phyloP scores from a whole-genome alignment of 2,797 vertebrate genomes.

The Coranthus polyacanthus region DNA sequence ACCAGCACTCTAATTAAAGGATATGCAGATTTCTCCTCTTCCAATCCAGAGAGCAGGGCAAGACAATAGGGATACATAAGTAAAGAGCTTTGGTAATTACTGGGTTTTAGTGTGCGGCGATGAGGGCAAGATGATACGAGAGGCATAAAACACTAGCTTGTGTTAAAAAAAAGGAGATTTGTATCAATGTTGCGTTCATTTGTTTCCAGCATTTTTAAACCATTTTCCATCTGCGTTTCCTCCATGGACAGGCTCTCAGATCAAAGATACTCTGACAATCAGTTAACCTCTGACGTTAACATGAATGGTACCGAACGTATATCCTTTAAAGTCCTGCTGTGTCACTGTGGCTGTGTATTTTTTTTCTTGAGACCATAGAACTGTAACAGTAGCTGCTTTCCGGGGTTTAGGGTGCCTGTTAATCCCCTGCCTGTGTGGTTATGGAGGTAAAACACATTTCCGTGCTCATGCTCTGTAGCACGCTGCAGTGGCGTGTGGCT shows the following conservation, averaged over 20 bases:
- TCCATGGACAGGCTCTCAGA: neutral
- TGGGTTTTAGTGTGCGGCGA: constrained; percentile 61
- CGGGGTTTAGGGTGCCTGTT: constrained; percentile 74
- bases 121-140: constrained; percentile 47
- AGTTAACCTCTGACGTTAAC: constrained; percentile 26
- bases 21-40: constrained; percentile 76
- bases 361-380: constrained; percentile 56
- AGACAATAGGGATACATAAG: constrained; percentile 73
- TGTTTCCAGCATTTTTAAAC: constrained; percentile 7
- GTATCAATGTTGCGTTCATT: constrained; percentile 13
- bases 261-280: constrained; percentile 23
- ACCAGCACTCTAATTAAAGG: constrained; percentile 78
- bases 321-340: constrained; percentile 48
- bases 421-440: constrained; percentile 81
- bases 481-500: constrained; percentile 78
- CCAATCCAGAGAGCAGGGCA: constrained; percentile 65
- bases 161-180: constrained; percentile 25
- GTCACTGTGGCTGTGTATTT: constrained; percentile 48
- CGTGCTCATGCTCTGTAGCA: constrained; percentile 79
- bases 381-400: constrained; percentile 75
- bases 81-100: constrained; percentile 75
- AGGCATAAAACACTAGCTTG: constrained; percentile 15
- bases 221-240: constrained; percentile 17
- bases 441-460: constrained; percentile 83
- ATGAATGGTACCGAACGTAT: constrained; percentile 31